Evolutionary conservation across 1,140 invertebrate genomes (phyloP).

Genomic region (Heliconius melpomene): DNA sequence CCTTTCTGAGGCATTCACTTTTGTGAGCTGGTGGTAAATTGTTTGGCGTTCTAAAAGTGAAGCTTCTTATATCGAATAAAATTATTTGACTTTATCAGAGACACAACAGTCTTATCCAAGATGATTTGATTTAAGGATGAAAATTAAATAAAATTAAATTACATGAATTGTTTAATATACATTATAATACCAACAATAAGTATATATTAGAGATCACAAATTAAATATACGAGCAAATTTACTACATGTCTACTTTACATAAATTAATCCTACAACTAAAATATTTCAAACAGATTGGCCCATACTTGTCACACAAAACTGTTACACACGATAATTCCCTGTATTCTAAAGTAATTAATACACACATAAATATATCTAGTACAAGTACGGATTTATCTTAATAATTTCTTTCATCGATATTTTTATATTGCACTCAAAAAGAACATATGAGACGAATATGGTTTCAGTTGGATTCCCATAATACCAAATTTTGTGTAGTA

Average conservation of each 20-base stretch:
- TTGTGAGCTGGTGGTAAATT: too few species aligned
- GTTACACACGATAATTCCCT: slow-evolving; percentile 5
- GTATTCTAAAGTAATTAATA: slow-evolving; percentile 8
- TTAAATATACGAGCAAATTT: slow-evolving; percentile 37
- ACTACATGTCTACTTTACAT: slow-evolving; percentile 30
- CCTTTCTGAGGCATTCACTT: too few species aligned
- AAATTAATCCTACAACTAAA: slow-evolving; percentile 9
- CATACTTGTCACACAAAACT: slow-evolving; percentile 7
- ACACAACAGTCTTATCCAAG: background rate
- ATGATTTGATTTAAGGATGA: background rate
- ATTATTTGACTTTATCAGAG: too few species aligned
- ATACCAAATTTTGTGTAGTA: background rate
- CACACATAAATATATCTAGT: background rate
- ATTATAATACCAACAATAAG: slow-evolving; percentile 48
- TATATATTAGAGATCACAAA: slow-evolving; percentile 63
- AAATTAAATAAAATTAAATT: slow-evolving; percentile 27
- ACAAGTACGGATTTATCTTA: background rate
- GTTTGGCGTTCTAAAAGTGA: too few species aligned
- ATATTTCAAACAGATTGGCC: slow-evolving; percentile 4
- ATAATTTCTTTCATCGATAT: background rate
- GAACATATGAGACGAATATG: background rate
- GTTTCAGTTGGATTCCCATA: background rate
- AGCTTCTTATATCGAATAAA: too few species aligned
- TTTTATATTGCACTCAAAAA: slow-evolving; percentile 9
- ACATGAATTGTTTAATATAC: slow-evolving; percentile 36